Conservation (phyloP, 2,888 invertebrate species). For the Dioctria linearis region DNA sequence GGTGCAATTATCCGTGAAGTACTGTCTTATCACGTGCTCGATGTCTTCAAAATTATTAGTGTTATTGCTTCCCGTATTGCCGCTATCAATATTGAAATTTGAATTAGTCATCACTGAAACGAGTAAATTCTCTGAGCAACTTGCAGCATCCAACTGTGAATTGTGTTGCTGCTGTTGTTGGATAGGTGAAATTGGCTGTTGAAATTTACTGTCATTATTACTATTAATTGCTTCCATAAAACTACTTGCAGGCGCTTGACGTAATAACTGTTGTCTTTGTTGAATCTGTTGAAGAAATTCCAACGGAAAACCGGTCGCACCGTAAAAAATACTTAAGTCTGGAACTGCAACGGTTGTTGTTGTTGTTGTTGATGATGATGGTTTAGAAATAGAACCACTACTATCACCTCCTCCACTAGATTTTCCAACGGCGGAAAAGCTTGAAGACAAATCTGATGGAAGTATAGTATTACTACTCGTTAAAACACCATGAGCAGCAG, state of each 20-base stretch:
- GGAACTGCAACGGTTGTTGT: slow-evolving; percentile 1
- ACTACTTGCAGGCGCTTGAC: neutral
- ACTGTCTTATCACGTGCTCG: slow-evolving; percentile 59
- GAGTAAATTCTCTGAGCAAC: slow-evolving; percentile 5
- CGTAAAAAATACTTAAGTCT: slow-evolving; percentile 36
- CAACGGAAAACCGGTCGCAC: slow-evolving; percentile 35
- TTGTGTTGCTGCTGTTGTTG: neutral
- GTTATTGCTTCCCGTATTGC: neutral
- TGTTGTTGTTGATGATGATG: neutral
- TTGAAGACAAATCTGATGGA: slow-evolving; percentile 38
- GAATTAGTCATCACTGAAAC: slow-evolving; percentile 33
- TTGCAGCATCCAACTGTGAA: neutral
- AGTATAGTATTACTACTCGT: neutral
- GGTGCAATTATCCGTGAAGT: slow-evolving; percentile 60
- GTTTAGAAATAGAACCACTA: neutral
- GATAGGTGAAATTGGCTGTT: neutral
- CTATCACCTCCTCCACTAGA: neutral
- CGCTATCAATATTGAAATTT: neutral
- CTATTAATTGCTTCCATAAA: slow-evolving; percentile 19
- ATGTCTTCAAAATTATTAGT: slow-evolving; percentile 54
- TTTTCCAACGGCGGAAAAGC: slow-evolving; percentile 9
- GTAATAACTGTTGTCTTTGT: slow-evolving; percentile 53
- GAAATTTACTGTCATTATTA: neutral
- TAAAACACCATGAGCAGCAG: slow-evolving; percentile 3
- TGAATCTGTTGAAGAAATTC: slow-evolving; percentile 59